Percentiles rank a stretch among this genome's conserved stretches.
Evolutionary conservation across 2,797 vertebrate genomes (phyloP).

Genomic region (Ctenopoma kingsleyae): DNA sequence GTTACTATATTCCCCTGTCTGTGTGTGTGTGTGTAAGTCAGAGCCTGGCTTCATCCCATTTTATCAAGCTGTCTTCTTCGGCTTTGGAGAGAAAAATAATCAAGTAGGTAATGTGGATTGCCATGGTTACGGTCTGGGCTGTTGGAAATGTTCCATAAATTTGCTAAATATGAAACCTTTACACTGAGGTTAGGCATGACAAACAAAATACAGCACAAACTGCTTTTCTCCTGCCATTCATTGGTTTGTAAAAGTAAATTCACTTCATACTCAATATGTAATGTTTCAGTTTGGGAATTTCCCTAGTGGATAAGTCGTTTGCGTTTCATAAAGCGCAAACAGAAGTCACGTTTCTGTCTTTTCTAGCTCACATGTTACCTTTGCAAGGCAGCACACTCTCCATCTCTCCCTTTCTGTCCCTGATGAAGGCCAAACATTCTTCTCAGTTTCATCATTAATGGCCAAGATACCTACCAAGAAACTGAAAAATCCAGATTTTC

Average conservation of each 20-base stretch:
- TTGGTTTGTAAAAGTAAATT: constrained; percentile 9
- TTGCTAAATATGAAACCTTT: constrained; percentile 55
- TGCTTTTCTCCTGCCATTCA: constrained; percentile 15
- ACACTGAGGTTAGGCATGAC: constrained; percentile 49
- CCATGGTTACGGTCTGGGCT: constrained; percentile 75
- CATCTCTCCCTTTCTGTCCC: constrained; percentile 3
- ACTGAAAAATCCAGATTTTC: constrained; percentile 21
- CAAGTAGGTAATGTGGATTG: constrained; percentile 68
- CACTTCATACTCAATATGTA: background rate
- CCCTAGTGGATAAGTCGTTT: constrained; percentile 46
- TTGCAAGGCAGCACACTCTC: constrained; percentile 27
- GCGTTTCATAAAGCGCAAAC: constrained; percentile 47
- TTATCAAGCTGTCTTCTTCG: constrained; percentile 73
- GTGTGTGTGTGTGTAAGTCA: constrained; percentile 21
- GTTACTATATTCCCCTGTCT: background rate
- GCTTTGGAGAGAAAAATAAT: constrained; percentile 61
- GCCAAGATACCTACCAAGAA: constrained; percentile 54
- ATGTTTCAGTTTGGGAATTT: constrained; percentile 43
- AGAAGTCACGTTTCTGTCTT: constrained; percentile 58
- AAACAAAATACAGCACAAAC: constrained; percentile 11
- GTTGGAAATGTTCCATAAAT: constrained; percentile 62
- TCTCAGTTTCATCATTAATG: constrained; percentile 58
- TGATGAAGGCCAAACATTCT: constrained; percentile 37
- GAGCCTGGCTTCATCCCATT: constrained; percentile 57
- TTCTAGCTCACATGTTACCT: constrained; percentile 31